phyloP scores from a whole-genome alignment of 2,888 invertebrate species.

The Lamproptera curius region DNA sequence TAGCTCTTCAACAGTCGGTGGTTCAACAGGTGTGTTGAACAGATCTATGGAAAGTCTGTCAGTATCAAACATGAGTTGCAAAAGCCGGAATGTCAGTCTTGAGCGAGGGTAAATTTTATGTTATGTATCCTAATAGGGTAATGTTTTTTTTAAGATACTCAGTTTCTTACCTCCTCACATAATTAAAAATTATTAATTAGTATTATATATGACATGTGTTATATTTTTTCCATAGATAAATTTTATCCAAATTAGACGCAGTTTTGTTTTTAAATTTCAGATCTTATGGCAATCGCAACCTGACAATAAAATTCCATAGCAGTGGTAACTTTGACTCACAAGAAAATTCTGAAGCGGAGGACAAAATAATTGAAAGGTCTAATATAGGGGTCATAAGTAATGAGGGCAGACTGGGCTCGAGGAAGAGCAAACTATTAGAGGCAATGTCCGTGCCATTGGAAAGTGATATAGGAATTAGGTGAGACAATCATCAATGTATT shows the following conservation, averaged over 20 bases:
- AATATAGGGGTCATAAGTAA: background rate
- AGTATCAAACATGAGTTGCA: background rate
- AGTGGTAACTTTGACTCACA: background rate
- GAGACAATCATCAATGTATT: constrained; percentile 13
- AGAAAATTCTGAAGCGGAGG: background rate
- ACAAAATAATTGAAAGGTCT: background rate
- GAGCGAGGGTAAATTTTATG: background rate
- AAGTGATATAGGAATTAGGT: constrained; percentile 50
- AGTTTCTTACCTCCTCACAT: background rate
- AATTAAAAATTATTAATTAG: background rate
- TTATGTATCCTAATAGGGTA: background rate
- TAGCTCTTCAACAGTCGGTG: background rate
- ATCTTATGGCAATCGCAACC: background rate
- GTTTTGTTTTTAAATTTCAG: background rate
- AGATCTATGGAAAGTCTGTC: background rate
- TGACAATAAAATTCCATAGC: constrained; percentile 1
- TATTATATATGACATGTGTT: background rate
- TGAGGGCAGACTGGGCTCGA: constrained; percentile 7
- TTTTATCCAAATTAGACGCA: background rate
- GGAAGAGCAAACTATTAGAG: constrained; percentile 35
- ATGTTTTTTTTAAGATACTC: background rate
- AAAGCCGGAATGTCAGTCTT: background rate
- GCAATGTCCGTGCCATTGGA: constrained; percentile 42
- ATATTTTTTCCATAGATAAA: background rate
- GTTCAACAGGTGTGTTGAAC: background rate